Conservation (phyloP, 92 coral and sea anemone species). For the Palythoa caribaeorum region DNA sequence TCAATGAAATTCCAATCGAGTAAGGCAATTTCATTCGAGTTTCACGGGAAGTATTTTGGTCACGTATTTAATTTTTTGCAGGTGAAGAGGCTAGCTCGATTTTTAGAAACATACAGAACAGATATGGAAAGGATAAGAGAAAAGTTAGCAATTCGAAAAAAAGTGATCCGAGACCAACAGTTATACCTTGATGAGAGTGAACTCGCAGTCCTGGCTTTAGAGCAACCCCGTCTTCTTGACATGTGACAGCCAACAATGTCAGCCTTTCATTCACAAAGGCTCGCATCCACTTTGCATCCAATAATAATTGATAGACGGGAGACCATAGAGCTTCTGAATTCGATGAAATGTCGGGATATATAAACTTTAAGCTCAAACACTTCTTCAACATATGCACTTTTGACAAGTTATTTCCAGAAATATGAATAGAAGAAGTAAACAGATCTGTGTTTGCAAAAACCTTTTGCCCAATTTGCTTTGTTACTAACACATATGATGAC, state of each 20-base stretch:
- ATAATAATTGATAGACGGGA: too few species aligned
- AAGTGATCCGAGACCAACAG: slow-evolving; percentile 47
- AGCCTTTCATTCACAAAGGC: slow-evolving; percentile 49
- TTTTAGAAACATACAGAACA: too few species aligned
- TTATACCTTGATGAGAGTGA: slow-evolving; percentile 51
- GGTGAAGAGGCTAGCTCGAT: too few species aligned
- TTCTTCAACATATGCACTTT: too few species aligned
- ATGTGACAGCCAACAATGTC: slow-evolving; percentile 63
- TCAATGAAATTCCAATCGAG: too few species aligned
- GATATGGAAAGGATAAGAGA: too few species aligned
- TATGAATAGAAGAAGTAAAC: slow-evolving; percentile 26
- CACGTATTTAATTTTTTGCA: too few species aligned
- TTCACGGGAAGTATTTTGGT: too few species aligned
- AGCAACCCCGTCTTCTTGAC: slow-evolving; percentile 68
- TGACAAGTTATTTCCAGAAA: neutral
- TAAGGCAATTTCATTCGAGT: too few species aligned
- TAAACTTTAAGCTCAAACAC: neutral
- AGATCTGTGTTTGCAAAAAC: slow-evolving; percentile 12
- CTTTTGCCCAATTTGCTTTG: slow-evolving; percentile 30
- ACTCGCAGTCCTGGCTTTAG: slow-evolving; percentile 60
- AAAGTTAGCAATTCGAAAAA: slow-evolving; percentile 39
- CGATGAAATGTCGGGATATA: slow-evolving; percentile 24
- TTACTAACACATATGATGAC: slow-evolving; percentile 8
- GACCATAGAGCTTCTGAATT: too few species aligned
- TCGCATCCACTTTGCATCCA: slow-evolving; percentile 56